Base-by-base conservation (phyloP, 2,797 vertebrate species). In the Philypnodon macrostomus region DNA sequence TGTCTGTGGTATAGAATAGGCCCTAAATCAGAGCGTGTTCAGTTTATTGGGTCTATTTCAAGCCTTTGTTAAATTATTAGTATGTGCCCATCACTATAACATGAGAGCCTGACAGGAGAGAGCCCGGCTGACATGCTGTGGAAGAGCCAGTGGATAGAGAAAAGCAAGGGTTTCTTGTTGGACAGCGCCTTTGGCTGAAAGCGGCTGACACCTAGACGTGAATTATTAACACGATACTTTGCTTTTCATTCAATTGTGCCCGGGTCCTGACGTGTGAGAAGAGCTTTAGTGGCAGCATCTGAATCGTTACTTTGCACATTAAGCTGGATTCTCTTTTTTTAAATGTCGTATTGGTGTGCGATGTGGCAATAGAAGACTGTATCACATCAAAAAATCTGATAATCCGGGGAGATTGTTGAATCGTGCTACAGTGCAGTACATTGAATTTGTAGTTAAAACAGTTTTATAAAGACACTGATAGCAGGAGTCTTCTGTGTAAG, bases 161-260 rank as follows among this genome's bases (percentile, higher is more conserved):
- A 26, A 29, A 56, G 54, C 24, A 14, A 29, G 31, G 9, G 48
- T 48, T 54, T 58, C 50, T 70, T 70, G 71, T 80, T 61, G 33
- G 49, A 70, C 53, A 47, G 59, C 0, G 23, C 75, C 77, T 67
- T 31, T 45, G 60, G 73, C 69, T 71, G 38, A 83, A 62, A 48
- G 55, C 35, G 60, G 69, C 59, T 27, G 70, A 79, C 79, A 77
- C 75, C 74, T 69, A 42, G 35, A 42, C 58, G 72, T 79, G 35
- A 71, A 76, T 81, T 81, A 80, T 81, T 83, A 73, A 83, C 44
- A 23, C 2, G 8, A 15, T 53, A 56, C 68, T 73, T 72, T 44
- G 40, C 73, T 80, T 72, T 72, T 56, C 42, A 54, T 73, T 71
- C 64, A 53, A 1, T 56, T 27, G 34, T 31, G 30, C 56, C 50